Conservation (phyloP, 2,797 vertebrate genomes). For the Menidia menidia region DNA sequence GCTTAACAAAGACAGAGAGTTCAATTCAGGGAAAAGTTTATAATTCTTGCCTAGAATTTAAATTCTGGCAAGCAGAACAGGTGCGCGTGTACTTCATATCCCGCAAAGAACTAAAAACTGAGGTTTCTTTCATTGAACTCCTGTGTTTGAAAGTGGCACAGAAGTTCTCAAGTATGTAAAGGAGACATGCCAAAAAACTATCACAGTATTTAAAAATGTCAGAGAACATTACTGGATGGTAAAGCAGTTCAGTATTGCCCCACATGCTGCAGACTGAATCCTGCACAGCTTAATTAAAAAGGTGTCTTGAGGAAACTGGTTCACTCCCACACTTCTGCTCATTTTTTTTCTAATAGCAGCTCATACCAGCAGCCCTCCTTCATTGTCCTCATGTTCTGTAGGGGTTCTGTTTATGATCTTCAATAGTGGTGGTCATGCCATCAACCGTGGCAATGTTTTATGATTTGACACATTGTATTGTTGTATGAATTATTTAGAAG, state of each 20-base stretch:
- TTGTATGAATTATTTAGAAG: neutral
- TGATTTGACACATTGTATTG: neutral
- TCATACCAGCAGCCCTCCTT: neutral
- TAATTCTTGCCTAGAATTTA: too few relatives aligned
- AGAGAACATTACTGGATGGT: neutral
- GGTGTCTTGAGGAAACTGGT: neutral
- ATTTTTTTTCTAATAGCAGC: neutral
- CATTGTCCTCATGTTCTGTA: neutral
- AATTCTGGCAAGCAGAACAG: too few relatives aligned
- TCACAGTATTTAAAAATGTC: too few relatives aligned
- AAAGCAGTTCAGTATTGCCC: neutral
- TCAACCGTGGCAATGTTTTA: neutral
- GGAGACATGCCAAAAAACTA: too few relatives aligned
- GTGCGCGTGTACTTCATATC: too few relatives aligned
- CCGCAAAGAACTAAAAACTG: too few relatives aligned
- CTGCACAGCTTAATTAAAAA: neutral
- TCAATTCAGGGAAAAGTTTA: too few relatives aligned
- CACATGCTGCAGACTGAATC: neutral
- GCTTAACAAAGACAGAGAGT: too few relatives aligned
- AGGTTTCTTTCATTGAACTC: neutral
- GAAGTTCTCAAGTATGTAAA: too few relatives aligned
- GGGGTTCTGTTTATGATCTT: neutral
- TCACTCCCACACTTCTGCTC: neutral
- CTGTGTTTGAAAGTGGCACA: neutral
- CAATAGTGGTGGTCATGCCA: neutral